Conservation (phyloP, 1,140 invertebrate genomes). For the Ceratina australensis region DNA sequence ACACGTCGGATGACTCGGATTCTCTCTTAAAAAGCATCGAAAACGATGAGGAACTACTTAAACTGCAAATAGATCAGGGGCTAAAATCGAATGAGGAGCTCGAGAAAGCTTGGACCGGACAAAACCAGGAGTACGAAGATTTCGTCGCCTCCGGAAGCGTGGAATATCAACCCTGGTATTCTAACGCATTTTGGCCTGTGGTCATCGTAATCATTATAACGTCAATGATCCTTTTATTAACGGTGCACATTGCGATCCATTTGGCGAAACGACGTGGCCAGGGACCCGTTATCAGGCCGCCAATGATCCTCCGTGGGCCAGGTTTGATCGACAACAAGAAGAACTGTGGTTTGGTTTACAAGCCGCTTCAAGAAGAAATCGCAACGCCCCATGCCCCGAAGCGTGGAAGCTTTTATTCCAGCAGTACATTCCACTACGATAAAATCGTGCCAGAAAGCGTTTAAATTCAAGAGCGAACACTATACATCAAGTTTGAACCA, state of each 20-base stretch:
- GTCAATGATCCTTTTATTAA: conserved; percentile 63
- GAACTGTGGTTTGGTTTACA: conserved; percentile 79
- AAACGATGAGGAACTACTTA: conserved; percentile 46
- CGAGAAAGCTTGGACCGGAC: conserved; percentile 62
- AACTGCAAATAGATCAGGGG: conserved; percentile 57
- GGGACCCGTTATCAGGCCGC: conserved; percentile 74
- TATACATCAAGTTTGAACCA: conserved; percentile 15
- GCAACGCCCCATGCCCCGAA: conserved; percentile 78
- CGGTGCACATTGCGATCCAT: conserved; percentile 63
- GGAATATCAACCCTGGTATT: conserved; percentile 68
- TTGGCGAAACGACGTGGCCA: conserved; percentile 70
- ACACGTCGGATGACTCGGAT: conserved; percentile 38
- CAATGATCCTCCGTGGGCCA: conserved; percentile 72
- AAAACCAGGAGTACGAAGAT: conserved; percentile 71
- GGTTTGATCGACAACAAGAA: conserved; percentile 76
- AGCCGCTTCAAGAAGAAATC: conserved; percentile 79
- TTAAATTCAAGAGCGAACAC: conserved; percentile 65
- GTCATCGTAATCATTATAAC: conserved; percentile 65
- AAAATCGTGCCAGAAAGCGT: conserved; percentile 84
- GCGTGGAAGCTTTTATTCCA: conserved; percentile 82
- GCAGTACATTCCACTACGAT: conserved; percentile 83
- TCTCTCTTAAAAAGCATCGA: conserved; percentile 28
- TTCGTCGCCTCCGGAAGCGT: conserved; percentile 25
- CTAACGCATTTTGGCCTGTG: conserved; percentile 65
- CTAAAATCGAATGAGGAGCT: conserved; percentile 58